These are phyloP conservation scores for Austrofundulus limnaeus DNA, from an alignment of 2,113 vertebrate genomes.

Conservation along the genomic window DNA sequence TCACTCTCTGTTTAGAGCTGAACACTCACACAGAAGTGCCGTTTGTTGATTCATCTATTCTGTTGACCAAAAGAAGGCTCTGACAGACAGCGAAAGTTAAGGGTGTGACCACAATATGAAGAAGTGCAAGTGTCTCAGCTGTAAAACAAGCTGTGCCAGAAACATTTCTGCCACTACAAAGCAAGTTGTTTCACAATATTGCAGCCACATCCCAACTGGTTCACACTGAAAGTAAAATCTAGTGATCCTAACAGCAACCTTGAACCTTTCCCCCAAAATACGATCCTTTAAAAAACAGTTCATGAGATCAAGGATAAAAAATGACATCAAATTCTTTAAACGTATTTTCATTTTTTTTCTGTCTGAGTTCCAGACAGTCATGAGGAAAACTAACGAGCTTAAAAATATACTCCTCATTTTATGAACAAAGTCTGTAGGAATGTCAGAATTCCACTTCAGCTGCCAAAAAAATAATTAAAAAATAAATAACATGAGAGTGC, in stretches of 20 bases:
- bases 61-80: slow-evolving; percentile 31
- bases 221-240: background rate
- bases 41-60: slow-evolving; percentile 32
- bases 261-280: background rate
- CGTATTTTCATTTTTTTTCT: no score
- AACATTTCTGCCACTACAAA: slow-evolving; percentile 10
- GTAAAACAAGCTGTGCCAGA: slow-evolving; percentile 7
- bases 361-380: no score
- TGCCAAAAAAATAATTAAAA: background rate
- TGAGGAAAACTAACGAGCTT: no score
- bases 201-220: background rate
- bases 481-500: background rate
- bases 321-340: no score
- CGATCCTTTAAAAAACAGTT: no score
- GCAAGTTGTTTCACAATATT: slow-evolving; percentile 9
- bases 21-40: background rate
- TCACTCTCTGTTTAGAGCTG: background rate
- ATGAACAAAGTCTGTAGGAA: background rate
- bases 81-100: slow-evolving; percentile 14
- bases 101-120: slow-evolving; percentile 19
- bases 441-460: background rate
- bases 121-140: slow-evolving; percentile 6
- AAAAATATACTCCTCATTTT: background rate
- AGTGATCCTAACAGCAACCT: no score
- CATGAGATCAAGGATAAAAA: no score